Evolutionary conservation across 2,113 vertebrate species (phyloP).

Genomic region (Cynoglossus semilaevis): DNA sequence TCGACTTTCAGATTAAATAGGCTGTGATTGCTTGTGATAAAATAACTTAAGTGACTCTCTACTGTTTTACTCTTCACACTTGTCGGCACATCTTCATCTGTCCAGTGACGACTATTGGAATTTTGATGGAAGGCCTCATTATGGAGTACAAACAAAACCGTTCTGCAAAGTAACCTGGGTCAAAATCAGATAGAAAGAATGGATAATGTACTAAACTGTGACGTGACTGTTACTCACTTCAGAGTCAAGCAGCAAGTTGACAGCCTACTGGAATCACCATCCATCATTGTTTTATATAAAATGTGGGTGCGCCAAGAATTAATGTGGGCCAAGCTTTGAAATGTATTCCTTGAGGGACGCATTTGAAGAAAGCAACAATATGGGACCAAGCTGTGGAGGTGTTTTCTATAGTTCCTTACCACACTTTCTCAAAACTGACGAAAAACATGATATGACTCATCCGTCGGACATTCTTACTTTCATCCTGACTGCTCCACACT

Average conservation of each 20-base stretch:
- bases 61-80: not conserved
- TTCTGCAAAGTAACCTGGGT: not conserved
- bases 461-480: not conserved
- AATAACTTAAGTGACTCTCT: slow-evolving; percentile 23
- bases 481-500: not conserved
- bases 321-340: not conserved
- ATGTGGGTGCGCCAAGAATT: not conserved
- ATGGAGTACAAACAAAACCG: not conserved
- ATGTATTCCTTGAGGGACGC: not conserved
- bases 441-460: no score
- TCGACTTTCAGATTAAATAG: slow-evolving; percentile 3
- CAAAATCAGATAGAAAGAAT: slow-evolving; percentile 9
- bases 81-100: not conserved
- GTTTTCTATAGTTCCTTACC: no score
- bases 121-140: not conserved
- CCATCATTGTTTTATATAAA: slow-evolving; percentile 3
- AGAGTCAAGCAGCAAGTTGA: slow-evolving; percentile 6
- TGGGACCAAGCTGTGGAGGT: no score
- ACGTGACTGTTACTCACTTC: not conserved
- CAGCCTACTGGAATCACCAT: slow-evolving; percentile 6
- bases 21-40: slow-evolving; percentile 18
- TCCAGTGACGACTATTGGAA: not conserved
- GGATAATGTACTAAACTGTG: not conserved
- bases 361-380: no score
- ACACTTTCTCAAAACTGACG: no score